These are phyloP conservation scores for Lathamus discolor DNA, from an alignment of 2,113 vertebrate species.

Conservation along the genomic window DNA sequence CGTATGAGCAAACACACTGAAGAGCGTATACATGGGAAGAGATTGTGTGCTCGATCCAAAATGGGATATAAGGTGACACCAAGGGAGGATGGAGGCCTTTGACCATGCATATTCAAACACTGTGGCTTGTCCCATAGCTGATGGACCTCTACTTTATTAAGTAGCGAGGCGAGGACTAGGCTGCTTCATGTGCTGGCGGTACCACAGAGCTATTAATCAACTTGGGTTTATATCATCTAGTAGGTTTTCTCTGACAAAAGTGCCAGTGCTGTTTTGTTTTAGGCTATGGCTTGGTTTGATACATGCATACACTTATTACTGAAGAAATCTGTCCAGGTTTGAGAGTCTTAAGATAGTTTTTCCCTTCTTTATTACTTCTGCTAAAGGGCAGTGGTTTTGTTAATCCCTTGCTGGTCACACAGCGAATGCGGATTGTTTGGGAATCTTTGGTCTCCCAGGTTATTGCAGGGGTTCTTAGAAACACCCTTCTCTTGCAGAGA, in stretches of 20 bases:
- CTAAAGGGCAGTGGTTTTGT: neutral
- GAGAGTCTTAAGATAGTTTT: neutral
- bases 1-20: neutral
- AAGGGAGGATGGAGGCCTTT: neutral
- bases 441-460: neutral
- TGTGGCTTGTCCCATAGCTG: fast-evolving
- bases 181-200: fast-evolving
- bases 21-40: fast-evolving
- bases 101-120: fast-evolving
- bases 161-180: fast-evolving
- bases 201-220: neutral
- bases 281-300: neutral
- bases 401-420: neutral
- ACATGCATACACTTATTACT: fast-evolving
- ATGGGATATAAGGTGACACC: fast-evolving
- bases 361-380: neutral
- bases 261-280: neutral
- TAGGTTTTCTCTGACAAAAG: neutral
- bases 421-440: neutral
- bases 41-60: neutral
- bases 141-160: neutral
- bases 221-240: neutral
- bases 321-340: neutral
- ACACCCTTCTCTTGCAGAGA: neutral
- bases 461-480: neutral